phyloP scores from a whole-genome alignment of 53 echinoderm and acorn worm genomes.

The Holothuria leucospilota region DNA sequence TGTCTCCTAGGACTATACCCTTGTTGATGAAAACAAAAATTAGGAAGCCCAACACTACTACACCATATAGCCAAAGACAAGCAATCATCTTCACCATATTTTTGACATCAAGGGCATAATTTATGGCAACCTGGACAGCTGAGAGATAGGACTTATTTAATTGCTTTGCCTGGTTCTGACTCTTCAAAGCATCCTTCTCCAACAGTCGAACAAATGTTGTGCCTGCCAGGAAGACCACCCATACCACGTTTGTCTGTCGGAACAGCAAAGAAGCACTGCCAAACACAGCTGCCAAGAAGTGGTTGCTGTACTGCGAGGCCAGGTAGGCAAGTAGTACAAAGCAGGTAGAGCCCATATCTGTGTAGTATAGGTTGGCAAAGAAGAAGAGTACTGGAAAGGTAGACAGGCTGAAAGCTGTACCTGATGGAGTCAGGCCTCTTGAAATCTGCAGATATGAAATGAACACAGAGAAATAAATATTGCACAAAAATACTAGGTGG shows the following conservation, averaged over 20 bases:
- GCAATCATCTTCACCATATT: constrained; percentile 67
- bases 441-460: constrained; percentile 62
- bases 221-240: constrained; percentile 95
- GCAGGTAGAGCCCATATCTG: constrained; percentile 92
- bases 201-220: constrained; percentile 54
- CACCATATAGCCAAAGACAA: constrained; percentile 75
- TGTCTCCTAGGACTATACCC: constrained; percentile 92
- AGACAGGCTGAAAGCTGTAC: constrained; percentile 78
- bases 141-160: constrained; percentile 39
- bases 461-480: neutral
- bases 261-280: constrained; percentile 83
- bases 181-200: constrained; percentile 47
- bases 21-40: constrained; percentile 79
- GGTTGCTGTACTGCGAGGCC: constrained; percentile 82
- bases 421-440: constrained; percentile 59
- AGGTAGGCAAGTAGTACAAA: constrained; percentile 92
- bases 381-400: constrained; percentile 89
- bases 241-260: constrained; percentile 97
- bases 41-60: constrained; percentile 63
- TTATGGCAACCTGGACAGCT: constrained; percentile 51
- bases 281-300: constrained; percentile 77
- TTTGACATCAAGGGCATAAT: constrained; percentile 58
- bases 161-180: constrained; percentile 64
- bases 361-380: constrained; percentile 98
- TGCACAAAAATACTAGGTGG: neutral